Base-by-base conservation (phyloP, 2,113 vertebrate species). In the Odocoileus virginianus region DNA sequence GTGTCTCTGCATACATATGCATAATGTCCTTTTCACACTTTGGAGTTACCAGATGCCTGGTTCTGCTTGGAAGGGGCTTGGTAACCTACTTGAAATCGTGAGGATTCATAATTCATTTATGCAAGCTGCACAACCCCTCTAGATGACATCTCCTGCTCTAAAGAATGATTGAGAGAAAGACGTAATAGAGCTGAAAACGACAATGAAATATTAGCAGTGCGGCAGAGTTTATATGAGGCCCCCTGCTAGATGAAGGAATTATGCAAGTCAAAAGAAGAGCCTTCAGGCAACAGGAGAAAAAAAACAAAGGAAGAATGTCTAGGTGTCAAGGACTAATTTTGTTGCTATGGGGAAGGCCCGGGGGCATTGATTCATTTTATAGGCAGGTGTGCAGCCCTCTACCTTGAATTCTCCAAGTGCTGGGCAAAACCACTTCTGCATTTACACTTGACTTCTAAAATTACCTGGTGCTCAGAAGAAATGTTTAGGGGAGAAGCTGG, bases 1-100 rank as follows among this genome's bases (percentile, higher is more conserved):
- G 90, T 91, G 55, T 91, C 85, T 98, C 95, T 95, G 96, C 95
- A 97, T 93, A 92, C 57, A 96, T 98, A 95, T 95, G 94, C 95
- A 96, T 98, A 94, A 97, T 92, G 93, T 97, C 94, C 95, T 87
- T 88, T 95, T 98, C 95, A 97, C 96, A 97, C 89, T 28, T 64
- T 76, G 93, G 82, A 97, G 79, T 82, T 89, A 92, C 94, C 95
- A 98, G 96, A 97, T 97, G 97, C 96, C 89, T 89, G 52, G 71
- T 89, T 97, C 93, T 96, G 61, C 87, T 86, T 40, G 40, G 94
- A 94, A 97, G 76, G 89, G 86, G 85, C 64, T 91, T 93, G 92
- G 50, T 81, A 96, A 91, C 74, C 95, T 61, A 85, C 91, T 96
- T 91, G 93, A 97, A 98, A 94, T 93, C 91, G 17, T 9, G 71